Conservation (phyloP, 92 coral and sea anemone genomes). For the Actinernus sp. region DNA sequence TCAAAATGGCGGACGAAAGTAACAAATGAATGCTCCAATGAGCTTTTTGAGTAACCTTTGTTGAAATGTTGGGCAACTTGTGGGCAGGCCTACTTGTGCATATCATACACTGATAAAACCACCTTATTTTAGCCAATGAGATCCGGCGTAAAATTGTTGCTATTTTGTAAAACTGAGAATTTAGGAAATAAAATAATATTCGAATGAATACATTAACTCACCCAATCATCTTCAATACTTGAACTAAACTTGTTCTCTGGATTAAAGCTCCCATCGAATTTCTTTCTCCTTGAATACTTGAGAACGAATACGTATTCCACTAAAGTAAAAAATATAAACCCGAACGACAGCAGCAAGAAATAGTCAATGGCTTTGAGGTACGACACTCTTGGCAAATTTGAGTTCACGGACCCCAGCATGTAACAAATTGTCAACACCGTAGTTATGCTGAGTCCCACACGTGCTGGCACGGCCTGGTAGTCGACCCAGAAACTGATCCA, state of each 20-base stretch:
- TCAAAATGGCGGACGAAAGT: too few relatives aligned
- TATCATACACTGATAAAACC: too few relatives aligned
- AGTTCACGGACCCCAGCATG: conserved; percentile 94
- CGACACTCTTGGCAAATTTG: conserved; percentile 93
- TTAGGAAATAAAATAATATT: too few relatives aligned
- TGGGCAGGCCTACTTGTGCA: too few relatives aligned
- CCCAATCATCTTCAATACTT: conserved; percentile 59
- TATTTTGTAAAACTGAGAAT: too few relatives aligned
- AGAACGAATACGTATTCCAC: conserved; percentile 90
- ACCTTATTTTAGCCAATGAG: too few relatives aligned
- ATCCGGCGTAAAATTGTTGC: too few relatives aligned
- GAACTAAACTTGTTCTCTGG: conserved; percentile 59
- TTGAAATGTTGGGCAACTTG: too few relatives aligned
- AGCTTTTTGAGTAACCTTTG: too few relatives aligned
- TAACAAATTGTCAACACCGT: conserved; percentile 94
- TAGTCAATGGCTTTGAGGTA: conserved; percentile 95
- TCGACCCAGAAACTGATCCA: conserved; percentile 99
- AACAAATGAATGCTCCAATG: too few relatives aligned
- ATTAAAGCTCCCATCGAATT: conserved; percentile 71
- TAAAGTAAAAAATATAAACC: conserved; percentile 87
- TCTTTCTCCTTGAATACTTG: conserved; percentile 75
- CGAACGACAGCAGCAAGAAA: conserved; percentile 85
- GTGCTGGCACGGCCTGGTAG: conserved; percentile 92
- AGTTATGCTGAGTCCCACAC: conserved; percentile 95
- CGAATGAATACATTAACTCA: too few relatives aligned